phyloP scores from a whole-genome alignment of 2,113 vertebrate genomes.

The Poecile atricapillus region DNA sequence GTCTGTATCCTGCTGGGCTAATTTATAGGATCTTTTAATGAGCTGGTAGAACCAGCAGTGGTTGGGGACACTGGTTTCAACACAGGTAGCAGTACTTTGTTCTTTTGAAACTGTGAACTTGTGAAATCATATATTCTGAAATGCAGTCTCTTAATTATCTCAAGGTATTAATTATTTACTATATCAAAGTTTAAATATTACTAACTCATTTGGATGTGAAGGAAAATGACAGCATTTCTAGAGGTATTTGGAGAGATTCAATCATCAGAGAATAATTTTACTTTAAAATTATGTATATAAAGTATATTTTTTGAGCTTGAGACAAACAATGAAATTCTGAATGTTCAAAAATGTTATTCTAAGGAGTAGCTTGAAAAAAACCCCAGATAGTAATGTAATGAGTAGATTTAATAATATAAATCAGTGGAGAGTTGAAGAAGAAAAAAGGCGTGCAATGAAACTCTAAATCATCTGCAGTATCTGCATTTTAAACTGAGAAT shows the following conservation, averaged over 20 bases:
- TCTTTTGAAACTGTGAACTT: not conserved
- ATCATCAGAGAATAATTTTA: not conserved
- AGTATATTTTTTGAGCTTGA: not conserved
- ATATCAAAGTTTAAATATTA: not conserved
- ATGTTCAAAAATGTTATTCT: not conserved
- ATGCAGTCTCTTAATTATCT: not conserved
- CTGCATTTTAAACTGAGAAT: not conserved
- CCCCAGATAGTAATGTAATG: not conserved
- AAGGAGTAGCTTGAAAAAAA: not conserved
- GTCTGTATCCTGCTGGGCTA: constrained; percentile 41
- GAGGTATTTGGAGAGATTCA: not conserved
- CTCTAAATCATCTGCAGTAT: not conserved
- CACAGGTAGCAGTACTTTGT: not conserved
- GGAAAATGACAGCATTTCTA: not conserved
- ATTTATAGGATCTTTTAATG: not conserved
- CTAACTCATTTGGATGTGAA: not conserved
- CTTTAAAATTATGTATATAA: not conserved
- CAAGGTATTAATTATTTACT: not conserved
- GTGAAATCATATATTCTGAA: not conserved
- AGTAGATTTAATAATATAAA: not conserved
- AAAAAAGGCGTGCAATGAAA: not conserved
- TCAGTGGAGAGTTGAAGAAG: not conserved
- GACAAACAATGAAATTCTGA: not conserved
- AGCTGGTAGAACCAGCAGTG: not conserved
- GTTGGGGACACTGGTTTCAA: not conserved